Percentiles rank a stretch among this genome's conserved stretches.
Conservation (phyloP, 2,113 vertebrate genomes). For the Dromaius novaehollandiae region DNA sequence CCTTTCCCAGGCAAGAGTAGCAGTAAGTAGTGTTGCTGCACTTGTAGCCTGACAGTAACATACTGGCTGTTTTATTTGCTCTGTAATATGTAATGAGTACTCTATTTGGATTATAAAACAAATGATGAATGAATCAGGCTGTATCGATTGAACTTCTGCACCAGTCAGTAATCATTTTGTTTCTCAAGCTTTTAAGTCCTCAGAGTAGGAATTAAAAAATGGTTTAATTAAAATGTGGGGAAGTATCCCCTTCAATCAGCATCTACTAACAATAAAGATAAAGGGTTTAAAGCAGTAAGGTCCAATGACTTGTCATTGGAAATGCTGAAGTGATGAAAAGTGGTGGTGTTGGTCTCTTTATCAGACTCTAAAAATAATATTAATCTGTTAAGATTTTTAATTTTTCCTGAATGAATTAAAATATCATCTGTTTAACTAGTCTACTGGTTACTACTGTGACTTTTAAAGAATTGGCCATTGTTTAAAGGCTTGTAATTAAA, state of each 20-base stretch:
- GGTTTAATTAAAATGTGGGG: slow-evolving; percentile 65
- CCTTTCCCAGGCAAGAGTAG: background rate
- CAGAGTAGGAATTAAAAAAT: slow-evolving; percentile 66
- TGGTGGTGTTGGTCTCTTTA: background rate
- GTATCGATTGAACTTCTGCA: slow-evolving; percentile 61
- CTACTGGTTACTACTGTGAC: background rate
- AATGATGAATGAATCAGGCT: slow-evolving; percentile 51
- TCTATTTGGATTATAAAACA: slow-evolving; percentile 48
- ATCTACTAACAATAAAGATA: slow-evolving; percentile 49
- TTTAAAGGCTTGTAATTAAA: background rate
- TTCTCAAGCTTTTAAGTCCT: slow-evolving; percentile 57
- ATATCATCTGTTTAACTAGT: background rate
- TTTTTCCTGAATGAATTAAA: background rate
- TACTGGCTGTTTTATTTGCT: slow-evolving; percentile 32
- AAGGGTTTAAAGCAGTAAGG: background rate
- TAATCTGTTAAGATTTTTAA: background rate
- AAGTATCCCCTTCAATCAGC: slow-evolving; percentile 52
- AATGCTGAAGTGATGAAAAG: background rate
- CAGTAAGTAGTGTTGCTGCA: background rate
- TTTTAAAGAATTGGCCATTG: background rate
- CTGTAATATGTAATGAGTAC: slow-evolving; percentile 23
- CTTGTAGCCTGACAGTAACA: background rate
- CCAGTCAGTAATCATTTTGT: slow-evolving; percentile 62
- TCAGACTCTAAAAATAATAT: background rate
- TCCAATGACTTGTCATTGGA: background rate